Percentiles rank a stretch among this genome's conserved stretches.
Evolutionary conservation across 2,113 vertebrate genomes (phyloP).

Genomic region (Varanus komodoensis): DNA sequence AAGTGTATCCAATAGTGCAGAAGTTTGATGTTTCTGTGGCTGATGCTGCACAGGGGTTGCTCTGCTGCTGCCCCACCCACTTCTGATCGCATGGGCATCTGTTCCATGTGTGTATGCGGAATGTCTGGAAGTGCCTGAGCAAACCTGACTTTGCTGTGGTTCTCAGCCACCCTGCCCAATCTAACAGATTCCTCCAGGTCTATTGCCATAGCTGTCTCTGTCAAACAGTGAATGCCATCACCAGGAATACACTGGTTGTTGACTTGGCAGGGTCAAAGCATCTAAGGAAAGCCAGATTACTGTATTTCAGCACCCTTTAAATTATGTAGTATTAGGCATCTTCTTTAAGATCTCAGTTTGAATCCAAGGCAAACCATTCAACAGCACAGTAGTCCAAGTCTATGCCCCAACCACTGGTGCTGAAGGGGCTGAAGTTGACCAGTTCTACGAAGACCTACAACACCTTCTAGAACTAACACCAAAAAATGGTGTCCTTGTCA

Average conservation of each 20-base stretch:
- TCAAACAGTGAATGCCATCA: background rate
- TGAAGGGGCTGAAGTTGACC: too few species aligned
- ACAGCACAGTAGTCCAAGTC: too few species aligned
- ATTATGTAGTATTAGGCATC: background rate
- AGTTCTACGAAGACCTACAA: too few species aligned
- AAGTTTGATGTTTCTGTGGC: background rate
- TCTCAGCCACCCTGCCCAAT: background rate
- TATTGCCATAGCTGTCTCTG: background rate
- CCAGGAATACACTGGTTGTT: background rate
- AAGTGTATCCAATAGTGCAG: background rate
- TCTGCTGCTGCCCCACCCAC: background rate
- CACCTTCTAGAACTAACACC: too few species aligned
- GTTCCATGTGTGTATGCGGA: background rate
- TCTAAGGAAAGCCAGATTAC: background rate
- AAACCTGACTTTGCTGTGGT: background rate
- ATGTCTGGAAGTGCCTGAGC: background rate
- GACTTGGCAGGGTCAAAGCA: background rate
- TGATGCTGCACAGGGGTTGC: background rate
- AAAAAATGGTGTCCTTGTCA: too few species aligned
- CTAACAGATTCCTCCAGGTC: too few species aligned
- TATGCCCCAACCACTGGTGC: too few species aligned
- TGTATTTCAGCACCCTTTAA: background rate
- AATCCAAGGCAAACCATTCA: too few species aligned
- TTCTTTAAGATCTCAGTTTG: background rate
- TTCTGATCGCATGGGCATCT: background rate